A percentile compares a stretch with the other conserved stretches of the same genome.
phyloP scores from a whole-genome alignment of 2,113 vertebrate species.

The Bos javanicus region DNA sequence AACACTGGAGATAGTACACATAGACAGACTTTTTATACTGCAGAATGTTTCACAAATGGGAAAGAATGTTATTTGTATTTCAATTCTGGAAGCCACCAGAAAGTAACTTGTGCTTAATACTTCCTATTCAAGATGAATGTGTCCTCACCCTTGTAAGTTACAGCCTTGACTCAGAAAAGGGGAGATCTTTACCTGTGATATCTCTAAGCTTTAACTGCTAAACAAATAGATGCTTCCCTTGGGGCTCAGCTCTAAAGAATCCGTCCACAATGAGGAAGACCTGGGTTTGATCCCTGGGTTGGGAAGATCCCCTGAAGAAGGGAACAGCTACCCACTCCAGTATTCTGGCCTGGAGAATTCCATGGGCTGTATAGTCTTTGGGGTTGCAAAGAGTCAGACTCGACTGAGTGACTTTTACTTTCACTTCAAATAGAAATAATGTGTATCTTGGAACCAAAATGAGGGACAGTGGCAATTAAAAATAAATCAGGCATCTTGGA shows the following conservation, averaged over 20 bases:
- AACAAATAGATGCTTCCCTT: constrained; percentile 7
- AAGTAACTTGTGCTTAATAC: neutral
- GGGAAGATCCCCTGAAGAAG: neutral
- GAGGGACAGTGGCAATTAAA: constrained; percentile 78
- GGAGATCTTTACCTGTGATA: neutral
- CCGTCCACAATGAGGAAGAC: accelerated
- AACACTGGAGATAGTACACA: neutral
- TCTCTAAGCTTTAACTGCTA: constrained; percentile 46
- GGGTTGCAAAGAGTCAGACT: neutral
- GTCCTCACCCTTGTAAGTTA: neutral
- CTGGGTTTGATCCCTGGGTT: neutral
- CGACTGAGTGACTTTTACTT: accelerated
- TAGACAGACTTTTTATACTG: neutral
- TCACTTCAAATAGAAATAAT: constrained; percentile 24
- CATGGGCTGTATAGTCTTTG: neutral
- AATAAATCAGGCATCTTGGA: constrained; percentile 75
- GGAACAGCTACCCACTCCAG: neutral
- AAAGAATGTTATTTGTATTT: neutral
- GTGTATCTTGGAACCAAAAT: constrained; percentile 56
- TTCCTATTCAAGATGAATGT: neutral
- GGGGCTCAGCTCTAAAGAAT: neutral
- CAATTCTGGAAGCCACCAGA: neutral
- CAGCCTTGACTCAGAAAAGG: neutral
- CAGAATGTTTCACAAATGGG: neutral
- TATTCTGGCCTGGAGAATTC: neutral